These are phyloP conservation scores for Antheraea pernyi DNA, from an alignment of 1,140 invertebrate genomes.

Conservation along the genomic window DNA sequence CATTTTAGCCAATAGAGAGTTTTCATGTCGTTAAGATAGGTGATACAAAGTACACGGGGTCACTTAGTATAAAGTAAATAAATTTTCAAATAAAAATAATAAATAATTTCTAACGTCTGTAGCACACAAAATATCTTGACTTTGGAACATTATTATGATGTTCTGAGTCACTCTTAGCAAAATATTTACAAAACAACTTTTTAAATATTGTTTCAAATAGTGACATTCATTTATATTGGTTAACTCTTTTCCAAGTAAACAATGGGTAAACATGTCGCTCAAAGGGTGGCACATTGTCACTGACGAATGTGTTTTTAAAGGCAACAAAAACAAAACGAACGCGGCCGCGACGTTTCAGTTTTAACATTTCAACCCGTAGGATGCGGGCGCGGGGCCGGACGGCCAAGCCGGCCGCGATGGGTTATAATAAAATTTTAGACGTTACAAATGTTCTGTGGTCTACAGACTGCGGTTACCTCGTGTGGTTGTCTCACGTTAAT, in stretches of 20 bases:
- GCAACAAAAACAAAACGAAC: constrained; percentile 13
- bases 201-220: not conserved
- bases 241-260: constrained; percentile 6
- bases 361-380: constrained; percentile 6
- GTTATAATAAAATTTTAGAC: constrained; percentile 7
- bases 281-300: constrained; percentile 3
- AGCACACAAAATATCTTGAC: not conserved
- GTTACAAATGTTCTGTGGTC: constrained; percentile 4
- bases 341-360: constrained; percentile 7
- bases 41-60: too few species aligned
- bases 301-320: constrained; percentile 15
- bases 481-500: not conserved
- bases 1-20: too few species aligned
- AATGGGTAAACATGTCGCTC: constrained; percentile 9
- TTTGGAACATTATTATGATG: not conserved
- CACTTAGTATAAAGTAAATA: too few species aligned
- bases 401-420: not conserved
- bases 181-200: not conserved
- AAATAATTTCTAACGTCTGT: not conserved
- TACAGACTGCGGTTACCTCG: not conserved
- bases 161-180: not conserved
- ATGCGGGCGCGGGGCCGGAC: not conserved
- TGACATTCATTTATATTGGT: not conserved
- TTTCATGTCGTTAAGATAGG: too few species aligned
- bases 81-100: too few species aligned